Percentiles rank a stretch among this genome's conserved stretches.
These are phyloP conservation scores for Hemichromis elongatus DNA, from an alignment of 2,113 vertebrate genomes.

Conservation along the genomic window DNA sequence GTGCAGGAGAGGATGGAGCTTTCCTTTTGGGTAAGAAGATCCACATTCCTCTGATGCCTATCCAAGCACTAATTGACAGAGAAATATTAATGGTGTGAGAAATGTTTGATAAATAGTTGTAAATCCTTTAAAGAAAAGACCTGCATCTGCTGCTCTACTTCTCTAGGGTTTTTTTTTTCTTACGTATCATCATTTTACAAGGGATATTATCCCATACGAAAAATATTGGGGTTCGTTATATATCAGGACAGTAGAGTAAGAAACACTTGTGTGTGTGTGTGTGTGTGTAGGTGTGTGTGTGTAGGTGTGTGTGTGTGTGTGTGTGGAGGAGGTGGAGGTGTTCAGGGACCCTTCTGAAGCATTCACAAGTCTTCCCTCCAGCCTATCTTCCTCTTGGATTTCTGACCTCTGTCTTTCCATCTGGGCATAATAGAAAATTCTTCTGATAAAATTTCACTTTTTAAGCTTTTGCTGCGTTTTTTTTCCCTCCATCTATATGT, in stretches of 20 bases:
- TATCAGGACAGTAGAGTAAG: not conserved
- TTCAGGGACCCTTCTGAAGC: constrained; percentile 19
- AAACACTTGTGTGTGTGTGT: not conserved
- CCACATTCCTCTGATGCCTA: not conserved
- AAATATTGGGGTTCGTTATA: not conserved
- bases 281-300: not conserved
- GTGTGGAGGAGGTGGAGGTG: not conserved
- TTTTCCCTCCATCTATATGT: not conserved
- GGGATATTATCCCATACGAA: not conserved
- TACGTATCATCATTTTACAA: not conserved
- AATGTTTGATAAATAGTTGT: constrained; percentile 43
- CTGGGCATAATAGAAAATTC: not conserved
- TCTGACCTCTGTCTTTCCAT: constrained; percentile 2
- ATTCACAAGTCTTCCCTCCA: not conserved
- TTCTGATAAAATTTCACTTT: not conserved
- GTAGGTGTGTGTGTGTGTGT: too few species aligned
- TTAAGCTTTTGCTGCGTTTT: not conserved
- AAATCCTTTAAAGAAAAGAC: not conserved
- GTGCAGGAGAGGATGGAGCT: not conserved
- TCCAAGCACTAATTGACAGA: constrained; percentile 42
- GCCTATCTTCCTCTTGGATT: not conserved
- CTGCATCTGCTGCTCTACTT: not conserved
- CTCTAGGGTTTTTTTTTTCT: not conserved
- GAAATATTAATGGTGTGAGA: constrained; percentile 34
- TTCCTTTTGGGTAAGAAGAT: constrained; percentile 23